Evolutionary conservation across 2,888 invertebrate species (phyloP).

Genomic region (Pterobdella sp.): DNA sequence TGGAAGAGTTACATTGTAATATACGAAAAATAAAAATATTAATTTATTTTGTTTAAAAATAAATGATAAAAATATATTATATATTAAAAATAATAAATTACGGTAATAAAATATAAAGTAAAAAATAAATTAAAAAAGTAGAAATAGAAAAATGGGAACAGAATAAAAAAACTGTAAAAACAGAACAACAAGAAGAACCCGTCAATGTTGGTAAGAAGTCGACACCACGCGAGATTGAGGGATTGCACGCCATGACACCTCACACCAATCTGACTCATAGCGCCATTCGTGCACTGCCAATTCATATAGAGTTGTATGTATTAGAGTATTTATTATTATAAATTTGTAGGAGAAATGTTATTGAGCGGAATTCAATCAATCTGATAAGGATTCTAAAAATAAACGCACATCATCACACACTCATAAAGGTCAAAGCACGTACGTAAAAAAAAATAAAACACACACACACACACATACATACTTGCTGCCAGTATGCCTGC

Average conservation of each 20-base stretch:
- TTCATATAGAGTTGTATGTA: neutral
- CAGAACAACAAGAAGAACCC: neutral
- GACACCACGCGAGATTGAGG: neutral
- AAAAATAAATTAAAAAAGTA: neutral
- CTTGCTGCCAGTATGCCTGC: constrained; percentile 55
- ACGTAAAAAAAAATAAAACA: too few relatives aligned
- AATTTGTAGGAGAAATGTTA: neutral
- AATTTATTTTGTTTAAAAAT: neutral
- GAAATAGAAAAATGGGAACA: neutral
- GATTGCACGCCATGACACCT: neutral
- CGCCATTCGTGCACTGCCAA: neutral
- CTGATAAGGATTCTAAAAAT: neutral
- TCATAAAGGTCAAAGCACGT: too few relatives aligned
- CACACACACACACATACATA: too few relatives aligned
- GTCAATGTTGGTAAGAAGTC: neutral
- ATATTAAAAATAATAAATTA: neutral
- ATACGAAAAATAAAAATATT: neutral
- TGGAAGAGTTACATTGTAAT: neutral
- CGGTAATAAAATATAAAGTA: neutral
- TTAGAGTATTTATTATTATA: neutral
- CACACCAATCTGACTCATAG: neutral
- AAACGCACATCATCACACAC: too few relatives aligned
- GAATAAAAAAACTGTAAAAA: neutral
- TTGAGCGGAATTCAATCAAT: neutral
- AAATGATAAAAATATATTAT: neutral